Conservation (phyloP, 1,140 invertebrate species). For the Lordiphosa stackelbergi region DNA sequence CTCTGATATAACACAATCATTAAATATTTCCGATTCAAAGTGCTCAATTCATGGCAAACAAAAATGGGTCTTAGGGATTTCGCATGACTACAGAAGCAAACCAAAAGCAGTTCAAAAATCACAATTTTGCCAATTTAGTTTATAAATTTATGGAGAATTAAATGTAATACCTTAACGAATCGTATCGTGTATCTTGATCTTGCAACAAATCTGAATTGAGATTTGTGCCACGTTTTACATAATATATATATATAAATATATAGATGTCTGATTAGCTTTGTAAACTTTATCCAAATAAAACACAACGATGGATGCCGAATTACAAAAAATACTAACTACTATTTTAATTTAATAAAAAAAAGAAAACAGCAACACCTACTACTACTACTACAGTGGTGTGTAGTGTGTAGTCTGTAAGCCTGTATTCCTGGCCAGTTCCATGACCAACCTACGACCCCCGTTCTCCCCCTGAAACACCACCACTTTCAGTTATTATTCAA, state of each 20-base stretch:
- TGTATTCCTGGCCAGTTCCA: constrained; percentile 20
- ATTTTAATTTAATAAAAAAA: constrained; percentile 40
- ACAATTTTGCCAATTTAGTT: constrained; percentile 74
- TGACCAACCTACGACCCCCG: constrained; percentile 11
- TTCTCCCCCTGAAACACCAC: constrained; percentile 13
- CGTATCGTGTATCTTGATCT: constrained; percentile 73
- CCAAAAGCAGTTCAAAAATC: constrained; percentile 72
- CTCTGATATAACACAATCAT: no score
- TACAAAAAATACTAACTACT: constrained; percentile 47
- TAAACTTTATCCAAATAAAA: constrained; percentile 63
- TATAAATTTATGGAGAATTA: constrained; percentile 65
- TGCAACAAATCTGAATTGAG: constrained; percentile 72
- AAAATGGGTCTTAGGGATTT: constrained; percentile 46
- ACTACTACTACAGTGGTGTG: constrained; percentile 45
- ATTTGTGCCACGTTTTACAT: constrained; percentile 75
- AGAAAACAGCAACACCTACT: constrained; percentile 39
- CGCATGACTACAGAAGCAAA: constrained; percentile 63
- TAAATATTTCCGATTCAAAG: constrained; percentile 29
- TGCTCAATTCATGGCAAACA: constrained; percentile 51
- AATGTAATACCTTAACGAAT: constrained; percentile 58
- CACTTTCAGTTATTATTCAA: constrained; percentile 71
- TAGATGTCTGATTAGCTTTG: constrained; percentile 74
- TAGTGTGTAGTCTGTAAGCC: constrained; percentile 11
- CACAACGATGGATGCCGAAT: constrained; percentile 24
- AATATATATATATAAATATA: constrained; percentile 28